phyloP scores from a whole-genome alignment of 2,797 vertebrate species.

The Hirundo rustica region DNA sequence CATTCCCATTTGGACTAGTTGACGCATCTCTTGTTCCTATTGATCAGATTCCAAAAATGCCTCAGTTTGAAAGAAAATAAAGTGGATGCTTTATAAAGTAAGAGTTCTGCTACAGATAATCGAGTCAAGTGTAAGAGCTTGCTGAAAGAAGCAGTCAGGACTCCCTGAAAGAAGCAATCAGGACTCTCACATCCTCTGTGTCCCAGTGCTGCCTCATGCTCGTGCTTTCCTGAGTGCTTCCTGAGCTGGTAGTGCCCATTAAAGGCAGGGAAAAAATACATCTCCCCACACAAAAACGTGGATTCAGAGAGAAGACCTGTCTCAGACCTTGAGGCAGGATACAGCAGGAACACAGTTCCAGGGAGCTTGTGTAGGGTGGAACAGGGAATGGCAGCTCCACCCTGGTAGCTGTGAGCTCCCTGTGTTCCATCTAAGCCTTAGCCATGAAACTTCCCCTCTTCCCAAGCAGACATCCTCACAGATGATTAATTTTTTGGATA shows the following conservation, averaged over 20 bases:
- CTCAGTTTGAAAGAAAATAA: not conserved
- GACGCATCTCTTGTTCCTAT: not conserved
- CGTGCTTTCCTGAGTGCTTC: not conserved
- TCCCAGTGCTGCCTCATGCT: not conserved
- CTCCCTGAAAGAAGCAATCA: not conserved
- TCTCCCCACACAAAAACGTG: accelerated
- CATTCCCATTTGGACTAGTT: not conserved
- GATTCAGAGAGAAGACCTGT: not conserved
- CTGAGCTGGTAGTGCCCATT: not conserved
- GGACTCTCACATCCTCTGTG: not conserved
- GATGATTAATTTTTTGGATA: not conserved
- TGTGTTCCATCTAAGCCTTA: not conserved
- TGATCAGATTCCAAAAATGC: not conserved
- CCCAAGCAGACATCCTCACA: not conserved
- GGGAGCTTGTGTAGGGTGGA: not conserved
- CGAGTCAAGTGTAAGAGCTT: not conserved
- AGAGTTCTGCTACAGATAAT: not conserved
- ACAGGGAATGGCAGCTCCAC: not conserved
- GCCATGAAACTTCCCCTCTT: not conserved
- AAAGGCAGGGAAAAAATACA: not conserved
- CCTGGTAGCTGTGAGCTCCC: not conserved
- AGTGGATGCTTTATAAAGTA: not conserved
- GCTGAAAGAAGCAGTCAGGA: not conserved
- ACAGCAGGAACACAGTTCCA: not conserved
- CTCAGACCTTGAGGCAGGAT: not conserved